Evolutionary conservation across 2,888 invertebrate species (phyloP).

Genomic region (Epinotia nisella): DNA sequence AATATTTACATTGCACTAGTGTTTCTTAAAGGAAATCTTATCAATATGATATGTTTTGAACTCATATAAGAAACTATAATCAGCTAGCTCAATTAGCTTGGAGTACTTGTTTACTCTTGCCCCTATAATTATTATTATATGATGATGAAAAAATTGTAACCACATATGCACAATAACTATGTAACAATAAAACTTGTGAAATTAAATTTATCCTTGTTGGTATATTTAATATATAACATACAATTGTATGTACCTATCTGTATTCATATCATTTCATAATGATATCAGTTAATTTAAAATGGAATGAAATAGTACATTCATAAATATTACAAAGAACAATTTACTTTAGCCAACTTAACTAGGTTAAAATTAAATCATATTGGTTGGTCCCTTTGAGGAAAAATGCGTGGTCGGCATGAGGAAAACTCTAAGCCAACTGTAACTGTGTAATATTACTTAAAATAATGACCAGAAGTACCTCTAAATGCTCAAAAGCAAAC

Average conservation of each 20-base stretch:
- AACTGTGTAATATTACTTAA: not conserved
- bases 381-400: not conserved
- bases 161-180: too few species aligned
- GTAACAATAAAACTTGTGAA: too few species aligned
- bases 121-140: not conserved
- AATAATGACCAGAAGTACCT: constrained; percentile 57
- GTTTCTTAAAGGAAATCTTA: not conserved
- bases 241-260: not conserved
- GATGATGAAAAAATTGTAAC: not conserved
- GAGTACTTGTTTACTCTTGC: not conserved
- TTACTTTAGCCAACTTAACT: not conserved
- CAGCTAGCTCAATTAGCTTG: not conserved
- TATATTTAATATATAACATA: not conserved
- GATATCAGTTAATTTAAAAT: not conserved
- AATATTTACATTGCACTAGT: too few species aligned
- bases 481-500: constrained; percentile 76
- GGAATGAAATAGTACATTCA: not conserved
- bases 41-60: not conserved
- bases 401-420: not conserved
- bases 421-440: not conserved
- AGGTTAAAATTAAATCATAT: not conserved
- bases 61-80: not conserved
- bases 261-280: not conserved
- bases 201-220: not conserved
- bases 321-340: not conserved